These are phyloP conservation scores for Circaetus gallicus DNA, from an alignment of 2,113 vertebrate genomes.

Conservation along the genomic window DNA sequence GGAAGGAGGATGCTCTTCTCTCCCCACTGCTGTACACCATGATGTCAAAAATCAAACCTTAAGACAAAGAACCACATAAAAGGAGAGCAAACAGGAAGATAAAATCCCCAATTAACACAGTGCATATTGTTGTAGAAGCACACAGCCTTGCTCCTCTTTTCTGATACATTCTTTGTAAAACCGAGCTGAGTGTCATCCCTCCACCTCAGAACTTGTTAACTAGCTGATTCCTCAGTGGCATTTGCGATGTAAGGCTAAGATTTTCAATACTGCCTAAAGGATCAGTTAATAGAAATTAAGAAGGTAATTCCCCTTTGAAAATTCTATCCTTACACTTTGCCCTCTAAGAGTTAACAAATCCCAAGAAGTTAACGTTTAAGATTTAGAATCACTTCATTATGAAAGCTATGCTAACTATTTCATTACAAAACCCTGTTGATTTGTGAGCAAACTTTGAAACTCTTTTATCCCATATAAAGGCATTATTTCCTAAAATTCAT, in stretches of 20 bases:
- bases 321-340: background rate
- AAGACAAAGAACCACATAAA: background rate
- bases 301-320: conserved; percentile 5
- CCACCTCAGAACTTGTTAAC: background rate
- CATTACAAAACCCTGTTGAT: background rate
- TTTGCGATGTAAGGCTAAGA: background rate
- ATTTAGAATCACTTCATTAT: background rate
- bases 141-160: background rate
- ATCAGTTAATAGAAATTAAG: background rate
- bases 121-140: background rate
- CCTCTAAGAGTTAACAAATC: conserved; percentile 14
- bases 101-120: background rate
- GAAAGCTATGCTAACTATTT: background rate
- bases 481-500: background rate
- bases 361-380: background rate
- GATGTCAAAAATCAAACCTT: background rate
- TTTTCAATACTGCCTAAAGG: background rate
- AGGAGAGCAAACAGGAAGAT: background rate
- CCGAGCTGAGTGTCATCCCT: background rate
- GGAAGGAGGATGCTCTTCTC: background rate
- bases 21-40: background rate
- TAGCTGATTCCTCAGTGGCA: background rate
- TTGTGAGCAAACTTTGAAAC: background rate
- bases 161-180: background rate
- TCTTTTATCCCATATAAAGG: background rate